Base-by-base conservation (phyloP, 2,113 vertebrate genomes). In the Romanogobio albipinnatus region DNA sequence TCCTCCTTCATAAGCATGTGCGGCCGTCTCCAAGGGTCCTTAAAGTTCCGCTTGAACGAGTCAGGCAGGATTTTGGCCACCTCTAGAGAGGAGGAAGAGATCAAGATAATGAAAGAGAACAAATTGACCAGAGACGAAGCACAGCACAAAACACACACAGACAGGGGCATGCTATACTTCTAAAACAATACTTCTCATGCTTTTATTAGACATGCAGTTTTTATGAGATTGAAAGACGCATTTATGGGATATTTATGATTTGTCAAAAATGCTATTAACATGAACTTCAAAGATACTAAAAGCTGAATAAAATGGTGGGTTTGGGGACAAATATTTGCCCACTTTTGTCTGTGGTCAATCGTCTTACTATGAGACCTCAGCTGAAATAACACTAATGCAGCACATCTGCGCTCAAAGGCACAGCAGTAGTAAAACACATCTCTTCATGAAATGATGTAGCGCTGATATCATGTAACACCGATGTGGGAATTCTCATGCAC, bases 21-120 rank as follows among this genome's bases (percentile, higher is more conserved):
- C 14, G 94, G 93, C 91, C 96, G 93, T 81, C 88, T 91, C 96
- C 96, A 95, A 13, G 94, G 94, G 89, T 96, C 96, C 90, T 95
- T 95, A 88, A 95, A 95, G 93, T 94, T 95, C 92, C 90, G 92
- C 91, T 95, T 95, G 92, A 95, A 96, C 87, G 93, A 95, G 82
- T 89, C 92, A 2, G 96, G 96, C 78, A 97, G 64, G 76, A 96
- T 94, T 91, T 94, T 96, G 88, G 96, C 96, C 86, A 96, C 95
- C 80, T 95, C 96, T 96, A 89, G 45, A 85, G 86, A 85, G 26
- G 22, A 84, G 29, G 64, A 62, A 68, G 51, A 78, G 59, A 86
- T 68, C 64, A 64, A 51, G 75, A 85, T 53, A 85, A 75, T 76
- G n/a, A 49, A 61, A 84, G 61, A 61, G 56, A 78, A 53, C 59